Evolutionary conservation across 1,140 invertebrate genomes (phyloP).

Genomic region (Trypoxylus dichotomus): DNA sequence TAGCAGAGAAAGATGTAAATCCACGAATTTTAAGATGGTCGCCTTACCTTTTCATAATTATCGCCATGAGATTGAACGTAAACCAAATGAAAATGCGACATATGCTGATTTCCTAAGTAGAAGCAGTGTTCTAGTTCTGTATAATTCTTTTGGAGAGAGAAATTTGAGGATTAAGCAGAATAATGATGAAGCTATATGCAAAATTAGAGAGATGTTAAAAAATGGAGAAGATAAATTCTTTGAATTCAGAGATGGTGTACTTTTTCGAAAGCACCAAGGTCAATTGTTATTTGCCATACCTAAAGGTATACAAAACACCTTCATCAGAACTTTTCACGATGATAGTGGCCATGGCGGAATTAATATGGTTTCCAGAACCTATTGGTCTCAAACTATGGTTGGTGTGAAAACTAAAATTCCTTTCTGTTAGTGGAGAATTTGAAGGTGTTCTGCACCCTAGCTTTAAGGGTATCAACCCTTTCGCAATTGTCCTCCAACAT

Average conservation of each 20-base stretch:
- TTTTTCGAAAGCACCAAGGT: slow-evolving; percentile 27
- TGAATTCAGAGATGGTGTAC: slow-evolving; percentile 31
- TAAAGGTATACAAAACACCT: slow-evolving; percentile 38
- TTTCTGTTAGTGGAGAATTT: too few species aligned
- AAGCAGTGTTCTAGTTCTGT: not conserved
- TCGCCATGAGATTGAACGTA: slow-evolving; percentile 39
- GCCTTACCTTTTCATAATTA: too few species aligned
- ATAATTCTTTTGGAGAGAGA: not conserved
- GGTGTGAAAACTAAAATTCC: too few species aligned
- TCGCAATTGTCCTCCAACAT: too few species aligned
- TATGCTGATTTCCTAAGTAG: slow-evolving; percentile 42
- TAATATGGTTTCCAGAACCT: too few species aligned
- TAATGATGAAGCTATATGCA: not conserved
- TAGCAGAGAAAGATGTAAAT: slow-evolving; percentile 22
- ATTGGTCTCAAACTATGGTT: too few species aligned
- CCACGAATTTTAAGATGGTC: slow-evolving; percentile 41
- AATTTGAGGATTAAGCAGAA: not conserved
- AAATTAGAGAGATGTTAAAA: slow-evolving; percentile 26
- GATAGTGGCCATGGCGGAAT: too few species aligned
- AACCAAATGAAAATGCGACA: slow-evolving; percentile 31
- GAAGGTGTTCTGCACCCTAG: too few species aligned
- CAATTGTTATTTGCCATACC: slow-evolving; percentile 43
- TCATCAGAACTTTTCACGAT: slow-evolving; percentile 38
- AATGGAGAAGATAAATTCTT: slow-evolving; percentile 28
- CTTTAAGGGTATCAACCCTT: too few species aligned